Percentiles rank a stretch among this genome's conserved stretches.
These are phyloP conservation scores for Gari tellinella DNA, from an alignment of 2,888 invertebrate genomes.

Conservation along the genomic window DNA sequence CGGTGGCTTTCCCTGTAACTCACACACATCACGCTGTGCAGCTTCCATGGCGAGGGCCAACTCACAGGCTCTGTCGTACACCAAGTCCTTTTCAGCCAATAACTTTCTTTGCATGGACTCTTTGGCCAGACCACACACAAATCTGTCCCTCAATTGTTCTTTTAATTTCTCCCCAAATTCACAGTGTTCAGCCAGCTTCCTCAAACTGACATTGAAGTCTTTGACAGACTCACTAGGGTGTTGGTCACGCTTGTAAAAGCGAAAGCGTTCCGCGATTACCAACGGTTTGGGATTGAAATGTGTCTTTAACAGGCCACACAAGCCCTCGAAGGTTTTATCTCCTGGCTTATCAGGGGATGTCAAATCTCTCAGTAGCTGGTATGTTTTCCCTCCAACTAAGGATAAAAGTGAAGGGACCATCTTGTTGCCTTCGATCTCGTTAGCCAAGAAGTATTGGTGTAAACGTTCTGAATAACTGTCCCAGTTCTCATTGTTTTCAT, in stretches of 20 bases:
- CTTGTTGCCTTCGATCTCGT: constrained; percentile 9
- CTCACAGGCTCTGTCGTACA: constrained; percentile 30
- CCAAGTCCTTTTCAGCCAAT: constrained; percentile 42
- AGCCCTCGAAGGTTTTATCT: constrained; percentile 30
- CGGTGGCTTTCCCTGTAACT: constrained; percentile 8
- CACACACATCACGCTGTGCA: constrained; percentile 37
- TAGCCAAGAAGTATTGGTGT: constrained; percentile 25
- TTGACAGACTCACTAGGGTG: constrained; percentile 32
- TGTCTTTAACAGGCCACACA: constrained; percentile 25
- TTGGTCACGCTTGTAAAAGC: constrained; percentile 55
- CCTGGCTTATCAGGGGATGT: constrained; percentile 44
- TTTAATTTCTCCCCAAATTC: constrained; percentile 50
- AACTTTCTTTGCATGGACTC: constrained; percentile 43
- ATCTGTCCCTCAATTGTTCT: constrained; percentile 47
- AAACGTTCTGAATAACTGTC: constrained; percentile 21
- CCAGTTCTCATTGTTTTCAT: constrained; percentile 9
- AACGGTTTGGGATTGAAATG: constrained; percentile 52
- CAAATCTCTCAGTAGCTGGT: constrained; percentile 27
- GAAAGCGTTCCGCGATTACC: constrained; percentile 48
- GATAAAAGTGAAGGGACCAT: constrained; percentile 47
- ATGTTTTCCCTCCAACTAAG: constrained; percentile 50
- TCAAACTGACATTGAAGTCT: constrained; percentile 41
- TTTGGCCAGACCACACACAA: constrained; percentile 52
- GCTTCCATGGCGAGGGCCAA: constrained; percentile 45
- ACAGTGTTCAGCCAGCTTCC: constrained; percentile 48